Base-by-base conservation (phyloP, 2,797 vertebrate genomes). In the Coluber constrictor region DNA sequence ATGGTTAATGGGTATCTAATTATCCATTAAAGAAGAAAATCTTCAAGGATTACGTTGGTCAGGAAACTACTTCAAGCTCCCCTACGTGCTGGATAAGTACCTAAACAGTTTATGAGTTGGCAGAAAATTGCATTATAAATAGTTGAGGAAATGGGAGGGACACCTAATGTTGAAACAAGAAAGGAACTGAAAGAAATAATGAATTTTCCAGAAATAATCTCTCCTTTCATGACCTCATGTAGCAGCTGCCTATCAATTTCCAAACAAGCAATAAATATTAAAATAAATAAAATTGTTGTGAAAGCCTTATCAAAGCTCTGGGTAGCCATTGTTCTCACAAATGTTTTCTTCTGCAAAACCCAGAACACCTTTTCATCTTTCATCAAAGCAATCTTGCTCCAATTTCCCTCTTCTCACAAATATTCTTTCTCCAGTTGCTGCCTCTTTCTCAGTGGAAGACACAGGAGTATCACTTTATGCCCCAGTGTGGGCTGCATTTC, bases 261-360 rank as follows among this genome's bases (percentile, higher is more conserved):
- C 57, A 91, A 95, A 97, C 89, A 94, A 96, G 95, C 8, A 87
- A 96, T 97, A 97, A 97, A 97, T 97, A 97, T 97, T 97, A 97
- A 97, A 97, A 97, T 97, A 94, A 95, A 74, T 74, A 74, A 51
- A 32, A 54, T 93, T 95, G 54, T 95, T 97, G 94, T 96, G 96
- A 95, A 88, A 95, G 90, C 94, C 95, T 97, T 97, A 97, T 97
- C 96, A 96, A 97, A 96, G 95, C 94, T 96, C 96, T 97, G 93
- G 95, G 93, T 96, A 97, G 93, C 96, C 96, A 90, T 96, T 97
- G 97, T 97, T 97, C 97, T 96, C 96, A 95, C 94, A 95, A 90
- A 96, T 95, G 93, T 96, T 97, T 96, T 92, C 86, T 94, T 93
- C 94, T 96, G 95, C 93, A 96, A 96, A 97, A 94, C 92, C 79